Evolutionary conservation across 1,140 invertebrate species (phyloP), one percentile per base, ranked within the genome.

Genomic region (Hylaeus anthracinus): DNA sequence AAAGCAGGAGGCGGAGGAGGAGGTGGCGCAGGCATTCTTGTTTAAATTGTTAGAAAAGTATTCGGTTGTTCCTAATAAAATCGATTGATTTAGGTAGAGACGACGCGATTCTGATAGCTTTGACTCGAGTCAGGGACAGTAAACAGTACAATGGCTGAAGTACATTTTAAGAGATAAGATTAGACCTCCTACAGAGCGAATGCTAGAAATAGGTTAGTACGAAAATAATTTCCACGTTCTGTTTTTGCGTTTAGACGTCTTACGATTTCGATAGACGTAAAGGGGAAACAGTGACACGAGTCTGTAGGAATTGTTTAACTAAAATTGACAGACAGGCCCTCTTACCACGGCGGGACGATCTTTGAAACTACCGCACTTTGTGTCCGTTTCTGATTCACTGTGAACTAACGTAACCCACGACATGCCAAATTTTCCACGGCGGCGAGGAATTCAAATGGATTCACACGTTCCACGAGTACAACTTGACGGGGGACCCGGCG

Each of bases 1-100:
- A 90, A 93, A 83, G 91, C 94, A 76, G 92, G 94, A 69, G 92
- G 94, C 80, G 93, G 95, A 82, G 94, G 96, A 85, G 94, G 95
- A n/a, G 94, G 93, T 65, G 96, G 95, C 41, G 95, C 95, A 72
- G 96, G 95, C 87, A 94, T 94, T 82, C 81, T 92, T 12, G 61
- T 69, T 83, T 67, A 64, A 78, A 45, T 61, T 72, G 65, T 76
- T 84, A 45, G 14, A 63, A 56, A 72, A 73, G 15, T 73, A 48
- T 26, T 51, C 15, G 2, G 8, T 48, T 63, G 26, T 9, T 15
- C 58, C 51, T 79, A 43, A 26, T 12, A 12, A 73, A 73, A n/a
- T n/a, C 1, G 73, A 65, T 14, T 8, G 9, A 66, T 26, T 53
- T 41, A 48, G 1, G 6, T n/a, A 48, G 37, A 56, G 14, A 15